phyloP scores from a whole-genome alignment of 2,888 invertebrate species.

The Labia minor region DNA sequence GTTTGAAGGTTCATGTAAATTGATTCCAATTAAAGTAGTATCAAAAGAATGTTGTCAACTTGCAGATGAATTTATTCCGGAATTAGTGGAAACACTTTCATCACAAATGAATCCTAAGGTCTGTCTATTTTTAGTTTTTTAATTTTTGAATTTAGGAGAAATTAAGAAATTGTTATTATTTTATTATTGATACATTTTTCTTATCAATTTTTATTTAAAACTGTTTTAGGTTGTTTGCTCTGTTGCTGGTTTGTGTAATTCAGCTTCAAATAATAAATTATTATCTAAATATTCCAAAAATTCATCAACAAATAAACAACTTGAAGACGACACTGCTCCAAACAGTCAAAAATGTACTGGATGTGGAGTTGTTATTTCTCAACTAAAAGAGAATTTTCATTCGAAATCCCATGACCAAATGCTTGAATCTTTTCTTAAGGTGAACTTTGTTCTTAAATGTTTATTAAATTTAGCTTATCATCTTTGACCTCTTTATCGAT shows the following conservation, averaged over 20 bases:
- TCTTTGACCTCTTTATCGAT: not conserved
- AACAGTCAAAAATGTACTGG: conserved; percentile 34
- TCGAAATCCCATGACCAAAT: conserved; percentile 45
- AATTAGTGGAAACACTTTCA: conserved; percentile 73
- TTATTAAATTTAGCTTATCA: not conserved
- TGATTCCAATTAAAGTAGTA: conserved; percentile 64
- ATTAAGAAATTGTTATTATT: no score
- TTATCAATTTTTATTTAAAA: no score
- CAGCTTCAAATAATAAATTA: conserved; percentile 54
- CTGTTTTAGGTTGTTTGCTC: conserved; percentile 51
- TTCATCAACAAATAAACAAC: conserved; percentile 15
- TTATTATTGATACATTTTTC: no score
- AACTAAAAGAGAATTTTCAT: conserved; percentile 45
- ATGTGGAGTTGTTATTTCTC: conserved; percentile 44
- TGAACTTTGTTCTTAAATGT: conserved; percentile 30
- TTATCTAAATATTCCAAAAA: conserved; percentile 43
- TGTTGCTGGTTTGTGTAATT: conserved; percentile 80
- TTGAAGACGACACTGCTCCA: not conserved
- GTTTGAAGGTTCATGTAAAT: conserved; percentile 75
- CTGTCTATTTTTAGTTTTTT: not conserved
- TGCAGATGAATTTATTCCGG: conserved; percentile 76
- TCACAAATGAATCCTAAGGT: conserved; percentile 86
- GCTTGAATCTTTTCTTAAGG: conserved; percentile 43
- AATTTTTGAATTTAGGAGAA: no score
- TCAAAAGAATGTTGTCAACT: conserved; percentile 64